Base-by-base conservation (phyloP, 1,140 invertebrate species). In the Drosophila bocqueti region DNA sequence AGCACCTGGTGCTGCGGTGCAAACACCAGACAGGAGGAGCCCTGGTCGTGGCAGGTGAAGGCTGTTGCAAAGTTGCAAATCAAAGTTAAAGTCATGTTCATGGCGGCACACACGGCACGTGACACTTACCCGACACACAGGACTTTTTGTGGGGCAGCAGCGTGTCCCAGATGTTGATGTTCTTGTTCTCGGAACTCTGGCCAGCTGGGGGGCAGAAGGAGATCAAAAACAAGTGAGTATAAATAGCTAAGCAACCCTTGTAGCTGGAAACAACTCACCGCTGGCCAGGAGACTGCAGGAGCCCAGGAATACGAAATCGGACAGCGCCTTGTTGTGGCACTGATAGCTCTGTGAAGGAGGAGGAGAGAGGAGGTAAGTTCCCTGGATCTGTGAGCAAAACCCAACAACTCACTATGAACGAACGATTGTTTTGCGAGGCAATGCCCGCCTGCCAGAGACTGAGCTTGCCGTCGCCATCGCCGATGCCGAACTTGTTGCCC, bases 141-240 rank as follows among this genome's bases (percentile, higher is more conserved):
- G 98, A 96, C 94, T 99, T 99, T 85, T 97, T 97, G 83, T 97
- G 96, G 8, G 99, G 99, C 93, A 99, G 95, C 54, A 99, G 94
- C 1, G 99, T 99, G 93, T 99, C 99, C 99, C 99, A 99, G 63
- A 99, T 95, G 54, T 97, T 98, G n/a, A 99, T 97, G 93, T 99
- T 99, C 87, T 97, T 97, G 89, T 97, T 98, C 93, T 99, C 99
- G 1, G 97, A 97, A 92, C 98, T 98, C 91, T 99, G 98, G 16
- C 99, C 99, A 68, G 98, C 98, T 95, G 90, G 2, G 2, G 26
- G 34, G 42, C 3, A 13, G 1, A 4, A 49, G 11, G 43, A 21
- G 4, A 24, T 6, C 3, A n/a, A 24, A 42, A 2, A 10, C 0
- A 15, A 42, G 11, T 18, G 3, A 50, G 1, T 34, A 40, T 21